These are phyloP conservation scores for Drosophila auraria DNA, from an alignment of 1,140 invertebrate genomes.

Conservation along the genomic window DNA sequence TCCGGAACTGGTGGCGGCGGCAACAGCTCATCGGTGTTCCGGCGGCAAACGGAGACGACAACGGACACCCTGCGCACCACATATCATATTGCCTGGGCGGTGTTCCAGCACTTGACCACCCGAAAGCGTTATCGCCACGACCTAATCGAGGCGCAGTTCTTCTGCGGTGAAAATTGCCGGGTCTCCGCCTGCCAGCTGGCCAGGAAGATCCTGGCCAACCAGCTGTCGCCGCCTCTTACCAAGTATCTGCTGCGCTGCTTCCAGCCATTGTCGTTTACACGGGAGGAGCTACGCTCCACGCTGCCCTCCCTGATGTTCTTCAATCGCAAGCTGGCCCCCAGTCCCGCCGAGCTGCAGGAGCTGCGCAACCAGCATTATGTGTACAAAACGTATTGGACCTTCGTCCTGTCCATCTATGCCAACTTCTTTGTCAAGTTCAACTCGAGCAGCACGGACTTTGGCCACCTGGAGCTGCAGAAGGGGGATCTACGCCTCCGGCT, in stretches of 20 bases:
- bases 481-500: conserved; percentile 68
- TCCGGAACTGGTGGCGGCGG: conserved; percentile 2
- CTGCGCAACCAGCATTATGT: conserved; percentile 78
- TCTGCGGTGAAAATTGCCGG: conserved; percentile 76
- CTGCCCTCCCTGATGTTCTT: conserved; percentile 82
- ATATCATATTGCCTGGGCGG: conserved; percentile 84
- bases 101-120: conserved; percentile 74
- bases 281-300: conserved; percentile 76
- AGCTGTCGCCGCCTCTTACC: conserved; percentile 73
- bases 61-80: conserved; percentile 62
- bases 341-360: conserved; percentile 73
- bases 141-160: conserved; percentile 72
- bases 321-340: conserved; percentile 78
- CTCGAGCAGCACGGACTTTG: conserved; percentile 64
- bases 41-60: conserved; percentile 56
- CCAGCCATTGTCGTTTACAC: conserved; percentile 76
- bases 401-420: conserved; percentile 80
- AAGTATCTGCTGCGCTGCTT: conserved; percentile 77
- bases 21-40: conserved; percentile 37
- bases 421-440: conserved; percentile 82
- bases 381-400: conserved; percentile 84
- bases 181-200: conserved; percentile 77
- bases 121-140: conserved; percentile 76
- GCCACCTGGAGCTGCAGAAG: conserved; percentile 69
- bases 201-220: conserved; percentile 78